These are phyloP conservation scores for Passer montanus DNA, from an alignment of 2,113 vertebrate species.

Conservation along the genomic window DNA sequence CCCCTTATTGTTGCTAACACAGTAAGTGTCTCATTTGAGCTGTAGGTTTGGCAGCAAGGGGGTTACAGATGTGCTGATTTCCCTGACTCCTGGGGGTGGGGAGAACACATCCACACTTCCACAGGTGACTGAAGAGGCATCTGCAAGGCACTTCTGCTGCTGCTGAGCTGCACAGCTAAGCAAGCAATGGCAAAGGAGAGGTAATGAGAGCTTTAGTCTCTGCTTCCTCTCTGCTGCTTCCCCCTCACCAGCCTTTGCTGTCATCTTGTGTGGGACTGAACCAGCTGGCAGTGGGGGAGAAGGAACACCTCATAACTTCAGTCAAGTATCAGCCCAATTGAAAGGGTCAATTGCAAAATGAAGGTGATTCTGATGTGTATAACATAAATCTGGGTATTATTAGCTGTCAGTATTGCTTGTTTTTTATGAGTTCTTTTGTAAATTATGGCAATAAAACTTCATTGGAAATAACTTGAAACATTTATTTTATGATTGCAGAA, in stretches of 20 bases:
- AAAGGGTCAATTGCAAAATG: neutral
- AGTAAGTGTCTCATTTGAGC: neutral
- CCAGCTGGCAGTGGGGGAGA: neutral
- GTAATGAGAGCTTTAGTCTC: neutral
- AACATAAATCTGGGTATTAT: neutral
- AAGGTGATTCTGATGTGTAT: neutral
- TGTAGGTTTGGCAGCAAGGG: neutral
- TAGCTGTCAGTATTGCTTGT: neutral
- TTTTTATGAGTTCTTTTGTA: neutral
- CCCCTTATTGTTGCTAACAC: neutral
- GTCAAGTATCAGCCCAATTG: neutral
- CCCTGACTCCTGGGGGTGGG: neutral
- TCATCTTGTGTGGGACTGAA: constrained; percentile 40
- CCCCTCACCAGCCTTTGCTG: constrained; percentile 5
- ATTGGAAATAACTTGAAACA: neutral
- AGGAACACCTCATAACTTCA: neutral
- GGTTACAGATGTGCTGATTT: neutral
- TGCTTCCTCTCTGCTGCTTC: neutral
- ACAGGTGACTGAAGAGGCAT: neutral
- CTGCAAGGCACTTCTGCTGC: neutral
- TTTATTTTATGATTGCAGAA: neutral
- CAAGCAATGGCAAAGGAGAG: neutral
- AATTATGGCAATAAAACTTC: neutral
- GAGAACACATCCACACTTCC: neutral
- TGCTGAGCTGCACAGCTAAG: neutral